Percentiles rank a stretch among this genome's conserved stretches.
Evolutionary conservation across 2,113 vertebrate species (phyloP).

Genomic region (Cavia aperea): DNA sequence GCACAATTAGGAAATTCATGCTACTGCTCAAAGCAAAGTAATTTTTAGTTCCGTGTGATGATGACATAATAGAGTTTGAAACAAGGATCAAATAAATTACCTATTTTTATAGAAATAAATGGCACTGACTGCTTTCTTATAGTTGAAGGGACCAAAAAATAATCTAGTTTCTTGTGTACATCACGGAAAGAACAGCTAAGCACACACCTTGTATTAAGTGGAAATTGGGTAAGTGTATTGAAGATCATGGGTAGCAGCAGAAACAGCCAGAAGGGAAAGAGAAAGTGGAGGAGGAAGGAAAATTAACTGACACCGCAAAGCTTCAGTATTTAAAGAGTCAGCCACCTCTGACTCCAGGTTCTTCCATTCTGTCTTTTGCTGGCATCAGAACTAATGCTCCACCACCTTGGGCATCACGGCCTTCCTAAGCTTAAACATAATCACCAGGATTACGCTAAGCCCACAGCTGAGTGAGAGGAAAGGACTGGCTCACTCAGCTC

Average conservation of each 20-base stretch:
- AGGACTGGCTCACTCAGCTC: background rate
- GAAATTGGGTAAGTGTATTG: background rate
- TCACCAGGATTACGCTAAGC: background rate
- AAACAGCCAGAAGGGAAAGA: background rate
- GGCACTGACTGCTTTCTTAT: background rate
- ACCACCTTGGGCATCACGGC: background rate
- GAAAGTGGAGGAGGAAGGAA: background rate
- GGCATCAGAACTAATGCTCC: background rate
- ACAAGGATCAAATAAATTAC: background rate
- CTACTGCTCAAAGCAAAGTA: background rate
- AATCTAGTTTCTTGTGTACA: background rate
- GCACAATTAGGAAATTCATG: background rate
- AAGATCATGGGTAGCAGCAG: too few relatives aligned
- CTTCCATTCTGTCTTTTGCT: background rate
- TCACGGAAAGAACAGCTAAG: background rate
- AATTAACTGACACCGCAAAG: too few relatives aligned
- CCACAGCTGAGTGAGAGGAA: background rate
- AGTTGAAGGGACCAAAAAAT: background rate
- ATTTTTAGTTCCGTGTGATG: background rate
- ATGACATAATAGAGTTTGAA: background rate
- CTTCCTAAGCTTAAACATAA: background rate
- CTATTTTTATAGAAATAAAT: background rate
- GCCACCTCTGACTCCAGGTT: background rate
- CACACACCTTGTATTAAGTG: too few relatives aligned
- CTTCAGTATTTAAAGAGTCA: background rate